Evolutionary conservation across 2,888 invertebrate species (phyloP).

Genomic region (Colostygia pectinataria): DNA sequence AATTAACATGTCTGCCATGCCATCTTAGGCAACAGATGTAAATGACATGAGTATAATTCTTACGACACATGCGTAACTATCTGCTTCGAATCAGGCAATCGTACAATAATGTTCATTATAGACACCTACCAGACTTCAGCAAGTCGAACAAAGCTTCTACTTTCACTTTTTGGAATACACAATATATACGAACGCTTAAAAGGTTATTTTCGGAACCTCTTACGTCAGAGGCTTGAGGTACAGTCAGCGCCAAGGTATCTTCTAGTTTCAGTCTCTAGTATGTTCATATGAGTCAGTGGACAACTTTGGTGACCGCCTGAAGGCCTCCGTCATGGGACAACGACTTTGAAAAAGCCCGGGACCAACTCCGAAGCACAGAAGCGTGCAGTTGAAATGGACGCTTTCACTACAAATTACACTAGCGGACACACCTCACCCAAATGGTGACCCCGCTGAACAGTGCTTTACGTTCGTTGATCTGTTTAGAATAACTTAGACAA

Average conservation of each 20-base stretch:
- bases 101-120: constrained; percentile 30
- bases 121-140: constrained; percentile 28
- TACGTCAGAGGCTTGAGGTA: constrained; percentile 9
- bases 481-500: too few species aligned
- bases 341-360: too few species aligned
- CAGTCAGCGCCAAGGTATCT: not conserved
- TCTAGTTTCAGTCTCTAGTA: too few species aligned
- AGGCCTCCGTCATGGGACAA: too few species aligned
- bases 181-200: constrained; percentile 23
- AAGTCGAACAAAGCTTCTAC: constrained; percentile 19
- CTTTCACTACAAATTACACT: too few species aligned
- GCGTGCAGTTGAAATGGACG: too few species aligned
- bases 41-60: constrained; percentile 21
- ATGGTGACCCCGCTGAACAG: too few species aligned
- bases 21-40: constrained; percentile 2
- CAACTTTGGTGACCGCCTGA: too few species aligned
- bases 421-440: too few species aligned
- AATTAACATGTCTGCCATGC: not conserved
- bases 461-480: too few species aligned
- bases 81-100: constrained; percentile 21
- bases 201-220: constrained; percentile 25
- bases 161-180: constrained; percentile 31
- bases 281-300: too few species aligned
- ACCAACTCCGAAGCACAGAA: too few species aligned
- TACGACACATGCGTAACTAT: constrained; percentile 19